Conservation (phyloP, 2,888 invertebrate species). For the Caenorhabditis doughertyi region DNA sequence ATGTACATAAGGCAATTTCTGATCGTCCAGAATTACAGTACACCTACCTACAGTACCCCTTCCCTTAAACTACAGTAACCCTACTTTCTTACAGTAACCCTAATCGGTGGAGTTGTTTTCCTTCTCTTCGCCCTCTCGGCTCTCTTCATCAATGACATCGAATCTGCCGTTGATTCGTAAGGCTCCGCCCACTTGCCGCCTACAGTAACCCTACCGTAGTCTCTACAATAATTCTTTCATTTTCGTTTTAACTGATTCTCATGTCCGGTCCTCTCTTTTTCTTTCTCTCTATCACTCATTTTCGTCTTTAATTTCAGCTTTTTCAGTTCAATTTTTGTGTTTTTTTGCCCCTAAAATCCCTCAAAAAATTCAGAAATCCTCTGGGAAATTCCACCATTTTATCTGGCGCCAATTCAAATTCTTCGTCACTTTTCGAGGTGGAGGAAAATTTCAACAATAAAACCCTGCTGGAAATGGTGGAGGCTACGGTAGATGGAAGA, state of each 20-base stretch:
- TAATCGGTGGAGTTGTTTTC: slow-evolving; percentile 96
- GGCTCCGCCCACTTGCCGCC: neutral
- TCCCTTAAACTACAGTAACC: neutral
- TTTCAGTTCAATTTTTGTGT: slow-evolving; percentile 17
- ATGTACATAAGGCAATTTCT: no score
- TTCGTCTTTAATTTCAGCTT: neutral
- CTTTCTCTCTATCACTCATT: slow-evolving; percentile 20
- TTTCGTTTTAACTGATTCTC: slow-evolving; percentile 17
- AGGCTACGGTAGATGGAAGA: neutral
- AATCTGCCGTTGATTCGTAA: slow-evolving; percentile 60
- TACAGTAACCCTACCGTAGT: slow-evolving; percentile 5
- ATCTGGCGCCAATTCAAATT: neutral
- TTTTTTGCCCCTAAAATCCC: neutral
- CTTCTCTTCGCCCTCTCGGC: slow-evolving; percentile 95
- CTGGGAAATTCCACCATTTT: slow-evolving; percentile 16
- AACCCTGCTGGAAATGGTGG: slow-evolving; percentile 28
- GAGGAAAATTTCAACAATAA: neutral
- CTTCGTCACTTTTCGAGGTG: neutral
- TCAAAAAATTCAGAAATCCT: slow-evolving; percentile 1
- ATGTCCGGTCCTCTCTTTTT: slow-evolving; percentile 29
- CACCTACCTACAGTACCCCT: no score
- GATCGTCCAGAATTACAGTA: no score
- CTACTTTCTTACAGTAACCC: slow-evolving; percentile 89
- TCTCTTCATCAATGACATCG: slow-evolving; percentile 87
- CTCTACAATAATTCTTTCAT: neutral